phyloP scores from a whole-genome alignment of 2,888 invertebrate species.

The Amblyteles armatorius region DNA sequence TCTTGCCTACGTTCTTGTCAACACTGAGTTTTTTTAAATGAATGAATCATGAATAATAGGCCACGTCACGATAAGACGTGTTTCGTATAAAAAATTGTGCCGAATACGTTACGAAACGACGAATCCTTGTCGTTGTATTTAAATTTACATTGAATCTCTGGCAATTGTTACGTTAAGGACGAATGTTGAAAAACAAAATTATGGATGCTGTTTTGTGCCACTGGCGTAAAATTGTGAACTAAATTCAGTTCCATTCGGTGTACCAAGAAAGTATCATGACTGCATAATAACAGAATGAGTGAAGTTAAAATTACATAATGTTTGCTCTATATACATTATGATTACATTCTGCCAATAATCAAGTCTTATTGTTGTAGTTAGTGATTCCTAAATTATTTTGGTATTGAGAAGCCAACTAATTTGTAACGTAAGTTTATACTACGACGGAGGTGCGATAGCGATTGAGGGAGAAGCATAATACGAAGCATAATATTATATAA shows the following conservation, averaged over 20 bases:
- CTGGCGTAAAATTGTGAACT: constrained; percentile 3
- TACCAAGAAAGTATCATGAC: constrained; percentile 11
- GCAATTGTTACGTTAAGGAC: constrained; percentile 23
- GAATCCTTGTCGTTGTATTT: constrained; percentile 3
- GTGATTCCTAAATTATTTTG: constrained; percentile 20
- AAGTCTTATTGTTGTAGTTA: constrained; percentile 23
- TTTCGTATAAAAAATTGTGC: constrained; percentile 7
- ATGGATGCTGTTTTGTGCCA: constrained; percentile 7
- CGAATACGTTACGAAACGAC: neutral
- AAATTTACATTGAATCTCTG: constrained; percentile 62
- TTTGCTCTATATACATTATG: neutral
- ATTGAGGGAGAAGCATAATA: constrained; percentile 51
- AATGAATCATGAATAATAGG: neutral
- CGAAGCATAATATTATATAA: constrained; percentile 53
- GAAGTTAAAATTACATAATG: neutral
- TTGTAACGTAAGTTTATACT: constrained; percentile 39
- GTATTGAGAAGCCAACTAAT: constrained; percentile 33
- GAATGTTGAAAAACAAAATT: constrained; percentile 40
- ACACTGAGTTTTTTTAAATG: neutral
- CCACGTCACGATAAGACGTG: neutral
- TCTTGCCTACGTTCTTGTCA: constrained; percentile 15
- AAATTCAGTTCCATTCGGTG: constrained; percentile 43
- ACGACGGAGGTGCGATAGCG: constrained; percentile 28
- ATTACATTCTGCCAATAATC: constrained; percentile 20
- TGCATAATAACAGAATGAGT: constrained; percentile 53